Conservation (phyloP, 1,140 invertebrate genomes). For the Ips typographus region DNA sequence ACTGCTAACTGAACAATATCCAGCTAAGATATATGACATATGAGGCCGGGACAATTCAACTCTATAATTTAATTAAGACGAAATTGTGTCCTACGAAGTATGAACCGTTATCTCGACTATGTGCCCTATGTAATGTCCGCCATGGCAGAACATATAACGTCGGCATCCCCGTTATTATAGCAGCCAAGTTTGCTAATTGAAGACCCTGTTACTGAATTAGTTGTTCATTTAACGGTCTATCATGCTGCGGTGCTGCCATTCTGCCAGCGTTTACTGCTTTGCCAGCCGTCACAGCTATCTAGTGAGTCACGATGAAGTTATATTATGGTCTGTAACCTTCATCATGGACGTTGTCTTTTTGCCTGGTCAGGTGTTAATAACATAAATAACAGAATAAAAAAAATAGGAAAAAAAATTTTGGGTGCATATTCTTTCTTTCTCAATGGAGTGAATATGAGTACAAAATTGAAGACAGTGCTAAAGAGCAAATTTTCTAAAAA, state of each 20-base stretch:
- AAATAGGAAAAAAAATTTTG: no score
- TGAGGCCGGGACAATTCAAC: neutral
- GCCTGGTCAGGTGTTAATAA: no score
- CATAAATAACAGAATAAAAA: no score
- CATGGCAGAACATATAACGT: constrained; percentile 33
- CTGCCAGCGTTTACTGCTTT: constrained; percentile 39
- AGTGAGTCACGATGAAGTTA: no score
- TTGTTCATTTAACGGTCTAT: constrained; percentile 48
- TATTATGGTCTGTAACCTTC: no score
- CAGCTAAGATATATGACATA: no score
- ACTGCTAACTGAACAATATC: no score
- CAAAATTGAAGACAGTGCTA: no score
- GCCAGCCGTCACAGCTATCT: constrained; percentile 29
- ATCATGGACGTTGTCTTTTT: no score
- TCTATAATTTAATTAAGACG: constrained; percentile 41
- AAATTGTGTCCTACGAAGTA: constrained; percentile 35
- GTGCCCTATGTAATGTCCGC: constrained; percentile 36
- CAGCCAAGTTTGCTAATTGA: constrained; percentile 48
- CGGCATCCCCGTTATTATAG: constrained; percentile 40
- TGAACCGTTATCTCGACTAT: constrained; percentile 39
- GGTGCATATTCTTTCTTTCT: no score
- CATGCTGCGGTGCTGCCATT: constrained; percentile 40
- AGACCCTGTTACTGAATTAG: constrained; percentile 47
- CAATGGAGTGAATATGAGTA: no score
- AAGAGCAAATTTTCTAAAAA: no score